These are phyloP conservation scores for Drosophila eugracilis DNA, from an alignment of 1,140 invertebrate species.

Conservation along the genomic window DNA sequence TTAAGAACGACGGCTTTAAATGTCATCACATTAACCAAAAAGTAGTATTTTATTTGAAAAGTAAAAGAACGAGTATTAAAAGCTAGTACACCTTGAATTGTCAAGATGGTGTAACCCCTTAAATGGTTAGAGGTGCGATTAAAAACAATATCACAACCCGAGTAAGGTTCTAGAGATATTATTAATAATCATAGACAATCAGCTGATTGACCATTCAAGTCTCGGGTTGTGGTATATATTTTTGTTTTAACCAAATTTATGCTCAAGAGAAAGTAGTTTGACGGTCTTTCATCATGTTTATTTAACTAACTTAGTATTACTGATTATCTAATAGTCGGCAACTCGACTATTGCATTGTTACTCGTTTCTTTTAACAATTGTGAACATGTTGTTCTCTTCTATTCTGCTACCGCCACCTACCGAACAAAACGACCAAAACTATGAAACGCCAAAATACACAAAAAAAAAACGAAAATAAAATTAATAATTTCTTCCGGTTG, in stretches of 20 bases:
- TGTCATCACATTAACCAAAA: background rate
- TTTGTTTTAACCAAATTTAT: background rate
- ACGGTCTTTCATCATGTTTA: background rate
- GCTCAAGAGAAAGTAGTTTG: background rate
- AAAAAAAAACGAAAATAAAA: too few relatives aligned
- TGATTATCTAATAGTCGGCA: slow-evolving; percentile 4
- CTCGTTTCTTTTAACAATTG: slow-evolving; percentile 50
- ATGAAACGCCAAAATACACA: slow-evolving; percentile 23
- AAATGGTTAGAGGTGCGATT: slow-evolving; percentile 4
- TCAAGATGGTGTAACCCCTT: background rate
- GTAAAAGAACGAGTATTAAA: background rate
- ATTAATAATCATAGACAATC: too few relatives aligned
- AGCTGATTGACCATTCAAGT: background rate
- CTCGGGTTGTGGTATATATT: background rate
- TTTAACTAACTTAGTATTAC: slow-evolving; percentile 7
- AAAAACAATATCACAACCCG: background rate
- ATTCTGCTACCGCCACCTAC: slow-evolving; percentile 57
- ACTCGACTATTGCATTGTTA: slow-evolving; percentile 9
- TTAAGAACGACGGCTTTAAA: background rate
- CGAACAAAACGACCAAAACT: slow-evolving; percentile 49
- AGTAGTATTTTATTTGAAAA: background rate
- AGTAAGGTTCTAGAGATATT: too few relatives aligned
- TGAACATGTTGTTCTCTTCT: slow-evolving; percentile 71
- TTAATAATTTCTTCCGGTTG: slow-evolving; percentile 26
- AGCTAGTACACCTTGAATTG: background rate